phyloP scores from a whole-genome alignment of 2,888 invertebrate species.

The Cheilosia vulpina region DNA sequence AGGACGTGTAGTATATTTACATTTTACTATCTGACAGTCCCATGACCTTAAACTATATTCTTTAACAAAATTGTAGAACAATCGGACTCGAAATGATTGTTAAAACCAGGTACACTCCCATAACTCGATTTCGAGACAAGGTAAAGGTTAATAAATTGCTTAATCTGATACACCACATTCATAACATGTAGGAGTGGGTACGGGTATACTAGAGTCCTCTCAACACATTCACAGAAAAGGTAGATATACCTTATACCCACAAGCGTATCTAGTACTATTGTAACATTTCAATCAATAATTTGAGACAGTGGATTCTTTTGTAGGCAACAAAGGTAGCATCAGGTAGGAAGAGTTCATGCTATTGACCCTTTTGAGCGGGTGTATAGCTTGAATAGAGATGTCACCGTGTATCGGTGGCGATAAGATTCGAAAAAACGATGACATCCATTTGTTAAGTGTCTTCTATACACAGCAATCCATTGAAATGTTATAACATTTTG shows the following conservation, averaged over 20 bases:
- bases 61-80: too few species aligned
- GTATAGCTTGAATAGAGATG: conserved; percentile 24
- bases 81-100: too few species aligned
- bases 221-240: too few species aligned
- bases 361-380: conserved; percentile 31
- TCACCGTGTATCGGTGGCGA: conserved; percentile 21
- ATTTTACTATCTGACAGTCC: too few species aligned
- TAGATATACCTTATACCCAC: background rate
- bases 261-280: conserved; percentile 12
- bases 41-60: too few species aligned
- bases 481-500: conserved; percentile 26
- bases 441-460: conserved; percentile 57
- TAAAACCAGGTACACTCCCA: background rate
- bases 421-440: conserved; percentile 42
- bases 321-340: conserved; percentile 20
- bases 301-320: conserved; percentile 4
- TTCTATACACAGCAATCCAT: conserved; percentile 19
- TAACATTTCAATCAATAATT: conserved; percentile 38
- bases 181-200: background rate
- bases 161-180: conserved; percentile 12
- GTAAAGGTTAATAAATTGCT: conserved; percentile 4
- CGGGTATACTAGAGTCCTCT: too few species aligned
- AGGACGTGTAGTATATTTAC: too few species aligned
- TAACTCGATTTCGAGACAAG: background rate
- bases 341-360: conserved; percentile 26